Evolutionary conservation across 1,140 invertebrate genomes (phyloP).

Genomic region (Meloidogyne exigua): DNA sequence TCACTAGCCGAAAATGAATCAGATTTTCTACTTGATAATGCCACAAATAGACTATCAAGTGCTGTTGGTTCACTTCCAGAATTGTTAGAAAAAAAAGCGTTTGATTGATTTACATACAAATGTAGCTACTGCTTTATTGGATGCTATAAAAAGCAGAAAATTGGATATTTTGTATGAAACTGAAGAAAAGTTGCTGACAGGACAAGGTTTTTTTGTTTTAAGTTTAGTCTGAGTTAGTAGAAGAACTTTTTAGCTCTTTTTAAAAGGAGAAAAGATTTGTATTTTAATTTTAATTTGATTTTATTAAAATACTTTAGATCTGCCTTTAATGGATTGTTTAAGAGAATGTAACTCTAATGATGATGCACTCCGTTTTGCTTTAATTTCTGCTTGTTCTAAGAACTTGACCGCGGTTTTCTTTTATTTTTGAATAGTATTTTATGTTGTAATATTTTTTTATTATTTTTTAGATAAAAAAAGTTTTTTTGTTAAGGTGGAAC

Average conservation of each 20-base stretch:
- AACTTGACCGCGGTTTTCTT: slow-evolving; percentile 67
- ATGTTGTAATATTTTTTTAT: too few relatives aligned
- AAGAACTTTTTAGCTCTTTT: slow-evolving; percentile 58
- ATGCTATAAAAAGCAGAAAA: slow-evolving; percentile 69
- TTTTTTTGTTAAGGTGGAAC: slow-evolving; percentile 29
- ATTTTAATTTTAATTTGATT: too few relatives aligned
- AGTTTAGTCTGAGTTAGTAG: too few relatives aligned
- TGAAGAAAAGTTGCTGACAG: slow-evolving; percentile 91
- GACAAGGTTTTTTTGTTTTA: slow-evolving; percentile 63
- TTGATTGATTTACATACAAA: slow-evolving; percentile 98
- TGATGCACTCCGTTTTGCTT: slow-evolving; percentile 89
- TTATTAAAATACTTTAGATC: too few relatives aligned
- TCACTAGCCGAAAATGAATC: slow-evolving; percentile 67
- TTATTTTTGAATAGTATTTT: not conserved
- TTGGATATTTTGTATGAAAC: slow-evolving; percentile 93
- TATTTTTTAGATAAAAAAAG: too few relatives aligned
- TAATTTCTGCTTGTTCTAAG: slow-evolving; percentile 85
- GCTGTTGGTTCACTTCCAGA: slow-evolving; percentile 83
- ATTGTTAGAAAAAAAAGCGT: slow-evolving; percentile 88
- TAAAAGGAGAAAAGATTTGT: too few relatives aligned
- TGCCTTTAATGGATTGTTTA: slow-evolving; percentile 32
- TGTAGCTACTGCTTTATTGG: slow-evolving; percentile 76
- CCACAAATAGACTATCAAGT: slow-evolving; percentile 86
- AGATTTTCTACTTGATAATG: slow-evolving; percentile 79
- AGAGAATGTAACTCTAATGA: slow-evolving; percentile 69